These are phyloP conservation scores for Lepidocyrtoides sp. DNA, from an alignment of 2,888 invertebrate genomes.

Conservation along the genomic window DNA sequence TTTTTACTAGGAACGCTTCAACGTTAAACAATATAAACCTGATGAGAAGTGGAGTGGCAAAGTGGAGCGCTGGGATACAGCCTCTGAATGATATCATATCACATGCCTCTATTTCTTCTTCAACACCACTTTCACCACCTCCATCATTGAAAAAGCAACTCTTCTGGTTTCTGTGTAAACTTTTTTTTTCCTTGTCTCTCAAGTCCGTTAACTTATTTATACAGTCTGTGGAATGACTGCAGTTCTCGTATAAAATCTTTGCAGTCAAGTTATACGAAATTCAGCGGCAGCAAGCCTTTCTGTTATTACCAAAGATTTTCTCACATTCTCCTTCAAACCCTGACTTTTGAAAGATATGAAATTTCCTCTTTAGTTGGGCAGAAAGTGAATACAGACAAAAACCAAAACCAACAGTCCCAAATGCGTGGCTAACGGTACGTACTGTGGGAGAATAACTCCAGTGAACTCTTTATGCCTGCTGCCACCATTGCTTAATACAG, in stretches of 20 bases:
- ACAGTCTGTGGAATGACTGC: slow-evolving; percentile 20
- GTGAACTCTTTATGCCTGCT: not conserved
- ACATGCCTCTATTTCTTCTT: not conserved
- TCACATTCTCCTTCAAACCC: slow-evolving; percentile 3
- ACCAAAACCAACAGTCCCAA: slow-evolving; percentile 46
- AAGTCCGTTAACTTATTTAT: slow-evolving; percentile 39
- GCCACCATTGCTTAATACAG: not conserved
- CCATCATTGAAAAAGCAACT: not conserved
- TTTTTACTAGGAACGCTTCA: slow-evolving; percentile 28
- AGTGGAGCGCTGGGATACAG: slow-evolving; percentile 50
- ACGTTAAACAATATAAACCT: not conserved
- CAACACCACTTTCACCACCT: not conserved
- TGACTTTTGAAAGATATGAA: slow-evolving; percentile 32
- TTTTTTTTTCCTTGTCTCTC: slow-evolving; percentile 9
- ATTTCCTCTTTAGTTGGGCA: slow-evolving; percentile 6
- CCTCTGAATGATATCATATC: slow-evolving; percentile 36
- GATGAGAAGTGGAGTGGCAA: slow-evolving; percentile 25
- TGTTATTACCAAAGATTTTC: slow-evolving; percentile 48
- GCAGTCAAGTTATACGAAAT: not conserved
- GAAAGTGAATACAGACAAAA: not conserved
- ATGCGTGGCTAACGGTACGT: slow-evolving; percentile 34
- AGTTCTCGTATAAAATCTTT: slow-evolving; percentile 12
- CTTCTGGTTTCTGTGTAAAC: slow-evolving; percentile 9
- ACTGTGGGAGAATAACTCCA: slow-evolving; percentile 21
- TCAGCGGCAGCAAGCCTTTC: not conserved